These are phyloP conservation scores for Lamprotornis superbus DNA, from an alignment of 2,113 vertebrate genomes.

Conservation along the genomic window DNA sequence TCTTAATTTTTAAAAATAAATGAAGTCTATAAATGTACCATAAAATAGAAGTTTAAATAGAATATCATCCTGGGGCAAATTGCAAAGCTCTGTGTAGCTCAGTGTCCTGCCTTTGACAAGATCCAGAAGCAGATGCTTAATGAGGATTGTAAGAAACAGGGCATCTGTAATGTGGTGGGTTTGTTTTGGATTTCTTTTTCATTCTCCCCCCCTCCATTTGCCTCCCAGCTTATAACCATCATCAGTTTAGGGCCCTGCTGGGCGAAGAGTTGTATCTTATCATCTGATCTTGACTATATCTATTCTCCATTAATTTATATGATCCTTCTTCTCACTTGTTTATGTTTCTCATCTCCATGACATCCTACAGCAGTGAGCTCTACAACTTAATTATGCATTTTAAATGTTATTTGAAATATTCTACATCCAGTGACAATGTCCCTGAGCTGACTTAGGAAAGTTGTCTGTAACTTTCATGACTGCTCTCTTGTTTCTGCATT, in stretches of 20 bases:
- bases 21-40: slow-evolving; percentile 2
- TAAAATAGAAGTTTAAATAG: slow-evolving; percentile 22
- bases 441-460: not conserved
- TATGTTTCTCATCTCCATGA: slow-evolving; percentile 33
- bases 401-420: not conserved
- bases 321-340: slow-evolving; percentile 13
- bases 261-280: not conserved
- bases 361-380: not conserved
- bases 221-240: not conserved
- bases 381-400: not conserved
- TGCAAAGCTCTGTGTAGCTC: slow-evolving; percentile 1
- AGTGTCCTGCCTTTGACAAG: not conserved
- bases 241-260: not conserved
- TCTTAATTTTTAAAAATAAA: slow-evolving; percentile 40
- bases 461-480: not conserved
- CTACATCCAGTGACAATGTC: not conserved
- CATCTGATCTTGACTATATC: not conserved
- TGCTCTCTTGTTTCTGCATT: not conserved
- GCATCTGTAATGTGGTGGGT: not conserved
- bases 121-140: slow-evolving; percentile 31
- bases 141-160: not conserved
- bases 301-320: slow-evolving; percentile 15
- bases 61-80: not conserved
- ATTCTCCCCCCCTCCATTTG: not conserved
- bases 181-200: not conserved